phyloP scores from a whole-genome alignment of 2,888 invertebrate genomes.

The Nymphalis urticae region DNA sequence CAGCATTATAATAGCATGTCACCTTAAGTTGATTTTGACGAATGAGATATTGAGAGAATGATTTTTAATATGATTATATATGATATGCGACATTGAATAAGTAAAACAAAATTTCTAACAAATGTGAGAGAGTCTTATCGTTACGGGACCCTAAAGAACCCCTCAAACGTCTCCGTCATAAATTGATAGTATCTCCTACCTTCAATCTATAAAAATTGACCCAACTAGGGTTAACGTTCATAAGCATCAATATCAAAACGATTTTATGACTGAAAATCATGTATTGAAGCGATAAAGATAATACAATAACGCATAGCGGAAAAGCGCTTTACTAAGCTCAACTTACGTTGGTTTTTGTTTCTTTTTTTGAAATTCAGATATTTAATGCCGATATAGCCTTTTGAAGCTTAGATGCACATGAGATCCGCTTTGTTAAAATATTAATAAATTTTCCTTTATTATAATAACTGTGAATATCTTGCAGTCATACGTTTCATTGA shows the following conservation, averaged over 20 bases:
- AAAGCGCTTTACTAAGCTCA: slow-evolving; percentile 11
- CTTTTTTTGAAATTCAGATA: slow-evolving; percentile 2
- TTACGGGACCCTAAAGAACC: not conserved
- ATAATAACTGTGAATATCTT: too few relatives aligned
- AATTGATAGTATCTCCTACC: slow-evolving; percentile 52
- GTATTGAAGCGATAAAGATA: slow-evolving; percentile 38
- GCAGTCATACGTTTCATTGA: too few relatives aligned
- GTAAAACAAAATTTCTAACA: slow-evolving; percentile 9
- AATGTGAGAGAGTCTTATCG: not conserved
- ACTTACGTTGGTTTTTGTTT: slow-evolving; percentile 5
- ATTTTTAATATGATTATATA: too few relatives aligned
- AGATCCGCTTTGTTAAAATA: too few relatives aligned
- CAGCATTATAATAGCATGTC: too few relatives aligned
- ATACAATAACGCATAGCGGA: slow-evolving; percentile 23
- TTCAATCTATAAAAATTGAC: slow-evolving; percentile 50
- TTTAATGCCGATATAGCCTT: not conserved
- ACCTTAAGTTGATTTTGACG: too few relatives aligned
- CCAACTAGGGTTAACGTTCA: slow-evolving; percentile 40
- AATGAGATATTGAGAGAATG: too few relatives aligned
- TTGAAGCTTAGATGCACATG: not conserved
- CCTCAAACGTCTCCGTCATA: slow-evolving; percentile 35
- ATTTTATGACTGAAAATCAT: slow-evolving; percentile 45
- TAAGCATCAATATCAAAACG: slow-evolving; percentile 45
- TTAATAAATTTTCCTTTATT: too few relatives aligned
- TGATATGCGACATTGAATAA: too few relatives aligned